Evolutionary conservation across 2,113 vertebrate genomes (phyloP), one percentile per base, ranked within the genome.

Genomic region (Solenodon paradoxus): DNA sequence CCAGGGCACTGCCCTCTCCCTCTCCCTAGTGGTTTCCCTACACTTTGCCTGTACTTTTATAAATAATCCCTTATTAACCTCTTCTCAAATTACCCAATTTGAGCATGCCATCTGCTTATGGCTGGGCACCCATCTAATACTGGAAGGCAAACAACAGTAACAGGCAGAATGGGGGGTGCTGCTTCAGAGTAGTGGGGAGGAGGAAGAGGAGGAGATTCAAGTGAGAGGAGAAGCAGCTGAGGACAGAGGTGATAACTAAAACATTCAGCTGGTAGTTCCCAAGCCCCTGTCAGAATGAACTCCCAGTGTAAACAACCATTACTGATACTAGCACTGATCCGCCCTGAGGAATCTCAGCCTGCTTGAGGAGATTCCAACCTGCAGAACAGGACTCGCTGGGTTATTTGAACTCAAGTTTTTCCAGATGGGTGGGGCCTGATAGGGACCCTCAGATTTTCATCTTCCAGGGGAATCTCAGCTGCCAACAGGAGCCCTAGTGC

Each of bases 31-130:
- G 83, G 53, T 30, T 89, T 88, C 75, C 47, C 57, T 94, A 53
- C 38, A 66, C 55, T 55, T 28, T 75, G 77, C 80, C 53, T 38
- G 53, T 42, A 64, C 38, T 80, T 89, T 88, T 28, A 30, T 74
- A 91, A 93, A 68, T 80, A 92, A 82, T 55, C 88, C n/a, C 87
- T 92, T 63, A 87, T 94, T 93, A 87, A 87, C 66, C 64, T 86
- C 64, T 84, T 95, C 92, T 97, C 95, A 47, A 89, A 83, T 96
- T 74, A 81, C 92, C 87, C 92, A 92, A 24, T 90, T 87, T 78
- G 77, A 75, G 59, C 45, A 20, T 90, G 53, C 78, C 94, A 88
- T 94, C 97, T 96, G 91, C 88, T 89, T 83, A 53, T 95, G 59
- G 59, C 59, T 79, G 78, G 66, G 72, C n/a, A 15, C 74, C 61